A percentile compares a stretch with the other conserved stretches of the same genome.
These are phyloP conservation scores for Phthorimaea operculella DNA, from an alignment of 1,140 invertebrate genomes.

Conservation along the genomic window DNA sequence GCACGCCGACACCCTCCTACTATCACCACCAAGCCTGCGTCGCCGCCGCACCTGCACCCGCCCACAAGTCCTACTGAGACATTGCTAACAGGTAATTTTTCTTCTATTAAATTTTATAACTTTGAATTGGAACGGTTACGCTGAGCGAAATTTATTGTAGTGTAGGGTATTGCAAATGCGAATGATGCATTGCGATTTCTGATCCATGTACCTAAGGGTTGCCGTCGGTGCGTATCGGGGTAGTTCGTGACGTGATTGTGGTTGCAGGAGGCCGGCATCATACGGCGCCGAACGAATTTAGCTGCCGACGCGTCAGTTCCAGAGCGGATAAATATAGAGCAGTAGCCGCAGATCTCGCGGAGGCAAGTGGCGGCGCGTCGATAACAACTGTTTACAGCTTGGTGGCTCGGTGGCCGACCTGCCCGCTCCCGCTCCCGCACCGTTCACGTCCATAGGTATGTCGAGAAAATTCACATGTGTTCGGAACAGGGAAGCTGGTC, in stretches of 20 bases:
- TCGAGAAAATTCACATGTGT: slow-evolving; percentile 43
- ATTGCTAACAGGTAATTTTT: slow-evolving; percentile 46
- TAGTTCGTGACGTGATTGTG: slow-evolving; percentile 59
- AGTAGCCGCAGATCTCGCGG: slow-evolving; percentile 53
- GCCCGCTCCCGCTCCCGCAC: slow-evolving; percentile 60
- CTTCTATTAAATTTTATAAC: slow-evolving; percentile 13
- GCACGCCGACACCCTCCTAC: slow-evolving; percentile 57
- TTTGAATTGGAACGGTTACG: slow-evolving; percentile 9
- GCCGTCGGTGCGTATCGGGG: slow-evolving; percentile 24
- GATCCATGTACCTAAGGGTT: slow-evolving; percentile 34
- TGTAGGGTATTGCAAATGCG: slow-evolving; percentile 28
- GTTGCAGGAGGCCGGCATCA: slow-evolving; percentile 61
- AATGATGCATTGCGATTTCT: slow-evolving; percentile 49
- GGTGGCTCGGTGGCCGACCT: slow-evolving; percentile 59
- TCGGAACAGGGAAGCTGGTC: slow-evolving; percentile 8
- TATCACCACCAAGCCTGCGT: slow-evolving; percentile 70
- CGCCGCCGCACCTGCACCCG: slow-evolving; percentile 49
- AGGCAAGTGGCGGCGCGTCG: slow-evolving; percentile 57
- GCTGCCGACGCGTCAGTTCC: slow-evolving; percentile 54
- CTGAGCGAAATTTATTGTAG: slow-evolving; percentile 33
- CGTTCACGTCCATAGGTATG: slow-evolving; percentile 59
- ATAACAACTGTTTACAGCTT: slow-evolving; percentile 65
- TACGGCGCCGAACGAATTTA: slow-evolving; percentile 62
- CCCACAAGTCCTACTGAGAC: slow-evolving; percentile 62
- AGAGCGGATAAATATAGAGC: slow-evolving; percentile 62